Conservation (phyloP, 2,888 invertebrate genomes). For the Mythimna impura region DNA sequence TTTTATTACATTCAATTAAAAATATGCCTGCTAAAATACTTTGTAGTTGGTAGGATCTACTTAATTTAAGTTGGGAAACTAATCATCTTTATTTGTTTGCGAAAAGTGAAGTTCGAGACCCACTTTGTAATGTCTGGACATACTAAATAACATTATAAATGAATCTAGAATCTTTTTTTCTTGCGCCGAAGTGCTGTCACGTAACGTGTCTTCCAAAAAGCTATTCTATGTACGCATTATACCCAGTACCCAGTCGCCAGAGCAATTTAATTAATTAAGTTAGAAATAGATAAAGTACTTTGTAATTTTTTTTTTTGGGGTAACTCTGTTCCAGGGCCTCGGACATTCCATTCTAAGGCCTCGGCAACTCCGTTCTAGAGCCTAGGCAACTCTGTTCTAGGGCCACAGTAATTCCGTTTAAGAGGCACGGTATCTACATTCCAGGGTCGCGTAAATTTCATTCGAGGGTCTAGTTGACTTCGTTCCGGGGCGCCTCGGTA, state of each 20-base stretch:
- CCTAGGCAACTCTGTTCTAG: too few species aligned
- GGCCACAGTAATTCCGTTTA: too few species aligned
- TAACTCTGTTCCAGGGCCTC: too few species aligned
- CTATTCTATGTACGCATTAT: conserved; percentile 47
- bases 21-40: conserved; percentile 25
- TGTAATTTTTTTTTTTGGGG: background rate
- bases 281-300: background rate
- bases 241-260: conserved; percentile 15
- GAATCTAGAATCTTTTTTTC: conserved; percentile 33
- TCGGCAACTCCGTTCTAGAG: too few species aligned
- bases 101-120: conserved; percentile 12
- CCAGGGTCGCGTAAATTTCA: too few species aligned
- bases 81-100: conserved; percentile 39
- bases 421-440: too few species aligned
- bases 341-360: too few species aligned
- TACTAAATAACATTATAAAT: conserved; percentile 24
- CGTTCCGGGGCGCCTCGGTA: too few species aligned
- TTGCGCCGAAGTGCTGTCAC: conserved; percentile 17
- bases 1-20: conserved; percentile 41
- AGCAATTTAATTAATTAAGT: conserved; percentile 32
- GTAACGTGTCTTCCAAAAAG: conserved; percentile 38
- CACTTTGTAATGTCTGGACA: conserved; percentile 24
- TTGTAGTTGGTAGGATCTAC: conserved; percentile 22
- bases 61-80: conserved; percentile 22
- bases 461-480: too few species aligned